Evolutionary conservation across 2,797 vertebrate species (phyloP), one percentile per base, ranked within the genome.

Genomic region (Hoplostethus atlanticus): DNA sequence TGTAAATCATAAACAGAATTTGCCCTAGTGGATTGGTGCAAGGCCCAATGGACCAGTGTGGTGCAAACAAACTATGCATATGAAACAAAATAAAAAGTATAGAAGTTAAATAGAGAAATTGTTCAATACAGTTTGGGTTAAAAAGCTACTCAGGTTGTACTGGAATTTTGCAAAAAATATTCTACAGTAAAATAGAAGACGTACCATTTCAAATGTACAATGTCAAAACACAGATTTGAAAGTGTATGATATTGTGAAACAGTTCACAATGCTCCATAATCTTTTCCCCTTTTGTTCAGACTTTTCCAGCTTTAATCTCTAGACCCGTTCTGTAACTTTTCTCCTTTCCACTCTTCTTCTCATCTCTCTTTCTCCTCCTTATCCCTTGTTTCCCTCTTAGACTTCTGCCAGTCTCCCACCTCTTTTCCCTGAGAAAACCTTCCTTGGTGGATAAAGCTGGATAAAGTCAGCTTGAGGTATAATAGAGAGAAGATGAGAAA

Each of bases 391-490:
- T 70, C 73, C 82, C 89, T 92, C 87, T 73, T 88, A 88, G 84
- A 90, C 87, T 89, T 92, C 90, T 85, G 91, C 71, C 83, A 93
- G 89, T 94, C 92, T 92, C 79, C 93, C 91, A 90, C 86, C 87
- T 93, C 88, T 91, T 78, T 93, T 93, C 92, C 92, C 85, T 94
- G 80, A 88, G 91, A 94, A 93, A 94, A 84, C 91, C 90, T 83
- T 93, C 93, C 88, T 82, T 93, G 90, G 83, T 87, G 92, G 86
- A 89, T 82, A 87, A 92, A 93, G 91, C 90, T 95, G 94, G 92
- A 87, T 82, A 93, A 93, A 95, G 90, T 90, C 91, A 94, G 93
- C 91, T 94, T 88, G 71, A 91, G 87, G 92, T 95, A 91, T 80
- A 92, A 80, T 92, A 93, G 92, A 93, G 78, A 90, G 40, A 55